Conservation (phyloP, 92 coral and sea anemone species). For the Umimayanthus kanabou region DNA sequence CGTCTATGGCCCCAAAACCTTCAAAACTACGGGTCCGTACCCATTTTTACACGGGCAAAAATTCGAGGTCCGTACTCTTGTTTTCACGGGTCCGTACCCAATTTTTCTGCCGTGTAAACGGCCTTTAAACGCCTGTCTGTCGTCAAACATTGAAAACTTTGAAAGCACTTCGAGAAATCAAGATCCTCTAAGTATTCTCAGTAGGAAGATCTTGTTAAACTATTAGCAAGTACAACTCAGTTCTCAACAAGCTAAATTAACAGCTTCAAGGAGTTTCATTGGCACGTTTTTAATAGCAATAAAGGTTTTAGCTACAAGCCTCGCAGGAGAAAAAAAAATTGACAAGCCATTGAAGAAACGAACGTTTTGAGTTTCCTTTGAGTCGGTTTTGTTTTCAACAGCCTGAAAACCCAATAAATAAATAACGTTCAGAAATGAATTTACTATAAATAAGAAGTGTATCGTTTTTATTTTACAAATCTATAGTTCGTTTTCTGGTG, state of each 20-base stretch:
- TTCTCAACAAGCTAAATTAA: neutral
- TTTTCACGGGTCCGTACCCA: too few species aligned
- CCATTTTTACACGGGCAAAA: too few species aligned
- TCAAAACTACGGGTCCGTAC: too few species aligned
- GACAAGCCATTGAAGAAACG: conserved; percentile 1
- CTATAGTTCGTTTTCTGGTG: conserved; percentile 20
- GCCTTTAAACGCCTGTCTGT: too few species aligned
- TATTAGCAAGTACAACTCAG: neutral
- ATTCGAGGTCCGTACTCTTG: too few species aligned
- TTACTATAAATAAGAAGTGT: conserved; percentile 27
- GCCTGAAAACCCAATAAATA: neutral
- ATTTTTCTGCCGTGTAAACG: too few species aligned
- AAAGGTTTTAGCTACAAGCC: neutral
- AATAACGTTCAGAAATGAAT: conserved; percentile 10
- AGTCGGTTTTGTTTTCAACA: neutral
- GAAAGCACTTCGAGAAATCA: too few species aligned
- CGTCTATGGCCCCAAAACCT: too few species aligned
- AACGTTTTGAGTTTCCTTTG: neutral
- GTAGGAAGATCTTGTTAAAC: neutral
- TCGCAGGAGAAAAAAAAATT: neutral
- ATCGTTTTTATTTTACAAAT: conserved; percentile 1
- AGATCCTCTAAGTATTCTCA: too few species aligned
- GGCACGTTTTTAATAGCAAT: neutral
- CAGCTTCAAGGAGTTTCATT: conserved; percentile 6
- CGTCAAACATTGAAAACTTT: too few species aligned